Percentiles rank a stretch among this genome's conserved stretches.
phyloP scores from a whole-genome alignment of 1,140 invertebrate species.

The Monochamus saltuarius region DNA sequence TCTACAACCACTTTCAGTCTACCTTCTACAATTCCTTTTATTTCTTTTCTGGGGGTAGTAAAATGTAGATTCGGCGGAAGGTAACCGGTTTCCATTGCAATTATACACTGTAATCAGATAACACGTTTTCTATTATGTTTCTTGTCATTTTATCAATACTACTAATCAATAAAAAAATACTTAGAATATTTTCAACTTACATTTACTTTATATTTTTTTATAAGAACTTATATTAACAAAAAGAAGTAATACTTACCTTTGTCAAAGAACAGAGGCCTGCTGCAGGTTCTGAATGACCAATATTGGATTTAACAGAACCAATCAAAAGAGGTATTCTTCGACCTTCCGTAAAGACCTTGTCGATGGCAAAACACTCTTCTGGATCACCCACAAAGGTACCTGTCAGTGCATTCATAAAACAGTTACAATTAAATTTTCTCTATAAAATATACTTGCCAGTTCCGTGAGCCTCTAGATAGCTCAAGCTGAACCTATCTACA shows the following conservation, averaged over 20 bases:
- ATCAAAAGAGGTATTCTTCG: constrained; percentile 71
- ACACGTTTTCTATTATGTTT: no score
- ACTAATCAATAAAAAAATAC: no score
- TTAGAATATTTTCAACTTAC: no score
- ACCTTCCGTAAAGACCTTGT: constrained; percentile 74
- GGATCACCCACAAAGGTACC: constrained; percentile 79
- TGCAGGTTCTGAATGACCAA: constrained; percentile 90
- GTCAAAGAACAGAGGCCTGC: constrained; percentile 83
- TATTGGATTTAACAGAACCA: constrained; percentile 91
- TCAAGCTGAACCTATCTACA: constrained; percentile 68
- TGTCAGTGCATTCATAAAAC: constrained; percentile 29
- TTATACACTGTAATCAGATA: constrained; percentile 47
- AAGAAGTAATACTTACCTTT: constrained; percentile 68
- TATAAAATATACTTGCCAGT: constrained; percentile 60
- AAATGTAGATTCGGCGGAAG: constrained; percentile 84
- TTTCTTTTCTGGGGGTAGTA: constrained; percentile 68
- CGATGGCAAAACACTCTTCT: constrained; percentile 85
- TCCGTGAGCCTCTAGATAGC: constrained; percentile 90
- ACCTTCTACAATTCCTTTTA: constrained; percentile 70
- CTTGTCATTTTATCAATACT: no score
- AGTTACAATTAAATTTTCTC: constrained; percentile 40
- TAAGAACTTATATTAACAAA: no score
- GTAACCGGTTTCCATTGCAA: constrained; percentile 71
- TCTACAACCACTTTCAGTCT: constrained; percentile 70
- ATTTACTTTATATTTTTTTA: no score